Evolutionary conservation across 2,113 vertebrate genomes (phyloP).

Genomic region (Salvator merianae): DNA sequence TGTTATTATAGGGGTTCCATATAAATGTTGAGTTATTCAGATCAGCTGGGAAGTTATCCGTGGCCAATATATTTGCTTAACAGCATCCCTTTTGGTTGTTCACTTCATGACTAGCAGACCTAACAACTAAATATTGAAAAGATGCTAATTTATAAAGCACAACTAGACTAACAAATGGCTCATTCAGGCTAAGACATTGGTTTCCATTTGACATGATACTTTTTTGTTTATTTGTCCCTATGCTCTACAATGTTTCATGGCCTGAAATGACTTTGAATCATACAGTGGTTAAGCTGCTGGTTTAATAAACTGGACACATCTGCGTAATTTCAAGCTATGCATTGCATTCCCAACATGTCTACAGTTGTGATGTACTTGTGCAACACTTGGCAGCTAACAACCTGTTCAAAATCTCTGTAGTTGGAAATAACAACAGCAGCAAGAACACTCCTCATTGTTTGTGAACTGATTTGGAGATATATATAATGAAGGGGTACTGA

Average conservation of each 20-base stretch:
- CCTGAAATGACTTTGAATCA: constrained; percentile 45
- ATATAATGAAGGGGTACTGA: too few relatives aligned
- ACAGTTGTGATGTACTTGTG: constrained; percentile 20
- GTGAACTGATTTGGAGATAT: too few relatives aligned
- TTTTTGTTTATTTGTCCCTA: constrained; percentile 40
- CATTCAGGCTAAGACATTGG: constrained; percentile 10
- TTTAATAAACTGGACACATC: constrained; percentile 46
- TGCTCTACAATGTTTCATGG: constrained; percentile 46
- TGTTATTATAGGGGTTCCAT: constrained; percentile 42
- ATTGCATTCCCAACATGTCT: neutral
- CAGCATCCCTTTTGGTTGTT: constrained; percentile 2
- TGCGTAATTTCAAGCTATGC: constrained; percentile 24
- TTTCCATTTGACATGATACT: constrained; percentile 33
- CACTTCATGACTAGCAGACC: constrained; percentile 4
- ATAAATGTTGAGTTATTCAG: constrained; percentile 41
- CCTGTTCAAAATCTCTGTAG: too few relatives aligned
- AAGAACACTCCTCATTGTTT: too few relatives aligned
- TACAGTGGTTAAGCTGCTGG: constrained; percentile 34
- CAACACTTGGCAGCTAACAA: neutral
- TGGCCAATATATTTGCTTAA: neutral
- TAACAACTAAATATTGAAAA: constrained; percentile 21
- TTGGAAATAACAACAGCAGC: too few relatives aligned
- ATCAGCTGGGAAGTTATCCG: neutral
- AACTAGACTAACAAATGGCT: constrained; percentile 40
- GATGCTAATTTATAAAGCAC: neutral